A percentile compares a stretch with the other conserved stretches of the same genome.
These are phyloP conservation scores for Nyctibius grandis DNA, from an alignment of 2,797 vertebrate genomes.

Conservation along the genomic window DNA sequence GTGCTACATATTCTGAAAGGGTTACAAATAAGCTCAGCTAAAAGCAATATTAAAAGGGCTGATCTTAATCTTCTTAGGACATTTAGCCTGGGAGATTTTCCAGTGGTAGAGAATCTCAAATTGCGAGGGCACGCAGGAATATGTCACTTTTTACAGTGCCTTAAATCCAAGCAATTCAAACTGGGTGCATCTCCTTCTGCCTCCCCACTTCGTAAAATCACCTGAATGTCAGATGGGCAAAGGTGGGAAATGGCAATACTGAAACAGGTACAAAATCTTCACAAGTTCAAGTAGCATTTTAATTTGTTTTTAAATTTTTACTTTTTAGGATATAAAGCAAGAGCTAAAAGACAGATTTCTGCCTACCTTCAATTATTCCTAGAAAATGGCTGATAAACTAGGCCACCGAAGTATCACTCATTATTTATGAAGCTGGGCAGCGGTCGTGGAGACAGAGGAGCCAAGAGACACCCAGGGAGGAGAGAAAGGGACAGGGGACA, in stretches of 20 bases:
- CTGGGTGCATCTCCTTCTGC: neutral
- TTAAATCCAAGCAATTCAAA: neutral
- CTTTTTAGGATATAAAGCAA: neutral
- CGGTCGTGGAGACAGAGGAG: neutral
- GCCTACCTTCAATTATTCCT: neutral
- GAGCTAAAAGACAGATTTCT: neutral
- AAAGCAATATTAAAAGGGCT: constrained; percentile 48
- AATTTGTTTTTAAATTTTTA: neutral
- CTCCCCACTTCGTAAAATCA: neutral
- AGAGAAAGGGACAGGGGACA: neutral
- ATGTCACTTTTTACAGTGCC: neutral
- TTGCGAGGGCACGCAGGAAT: neutral
- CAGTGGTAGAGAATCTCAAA: neutral
- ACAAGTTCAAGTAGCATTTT: neutral
- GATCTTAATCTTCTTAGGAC: constrained; percentile 53
- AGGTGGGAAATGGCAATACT: neutral
- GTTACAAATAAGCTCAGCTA: constrained; percentile 37
- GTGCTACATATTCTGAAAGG: constrained; percentile 10
- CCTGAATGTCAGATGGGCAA: fast-evolving
- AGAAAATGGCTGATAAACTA: neutral
- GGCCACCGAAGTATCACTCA: neutral
- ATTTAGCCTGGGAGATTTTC: constrained; percentile 32
- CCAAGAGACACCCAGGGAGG: neutral
- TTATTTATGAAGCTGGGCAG: neutral
- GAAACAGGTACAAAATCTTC: neutral